These are phyloP conservation scores for Antechinus flavipes DNA, from an alignment of 2,113 vertebrate genomes.

Conservation along the genomic window DNA sequence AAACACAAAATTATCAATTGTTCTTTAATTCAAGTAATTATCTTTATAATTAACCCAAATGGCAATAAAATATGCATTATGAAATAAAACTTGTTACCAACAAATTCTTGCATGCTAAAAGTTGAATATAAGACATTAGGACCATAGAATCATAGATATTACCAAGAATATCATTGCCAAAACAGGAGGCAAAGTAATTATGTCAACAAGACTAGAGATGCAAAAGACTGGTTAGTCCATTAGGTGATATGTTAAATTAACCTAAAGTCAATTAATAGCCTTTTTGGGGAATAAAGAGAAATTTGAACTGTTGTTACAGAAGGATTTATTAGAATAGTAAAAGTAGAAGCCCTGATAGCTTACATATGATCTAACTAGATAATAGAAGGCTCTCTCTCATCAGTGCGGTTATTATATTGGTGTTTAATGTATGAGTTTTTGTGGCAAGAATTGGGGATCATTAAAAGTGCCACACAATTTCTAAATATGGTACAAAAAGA, in stretches of 20 bases:
- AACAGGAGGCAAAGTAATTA: neutral
- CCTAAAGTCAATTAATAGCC: neutral
- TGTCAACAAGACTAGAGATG: neutral
- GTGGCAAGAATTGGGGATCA: neutral
- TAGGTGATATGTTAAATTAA: neutral
- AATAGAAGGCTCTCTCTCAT: neutral
- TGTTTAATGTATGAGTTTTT: neutral
- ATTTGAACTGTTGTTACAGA: neutral
- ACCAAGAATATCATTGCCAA: neutral
- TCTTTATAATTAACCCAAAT: neutral
- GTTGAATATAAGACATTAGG: neutral
- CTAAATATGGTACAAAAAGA: neutral
- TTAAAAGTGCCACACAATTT: neutral
- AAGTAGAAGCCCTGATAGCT: neutral
- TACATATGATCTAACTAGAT: neutral
- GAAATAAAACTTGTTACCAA: neutral
- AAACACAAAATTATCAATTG: neutral
- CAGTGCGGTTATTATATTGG: neutral
- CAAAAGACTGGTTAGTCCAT: neutral
- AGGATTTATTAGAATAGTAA: neutral
- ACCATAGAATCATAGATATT: neutral
- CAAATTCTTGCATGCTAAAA: neutral
- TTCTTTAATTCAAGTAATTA: neutral
- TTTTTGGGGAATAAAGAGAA: neutral
- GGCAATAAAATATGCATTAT: neutral